Evolutionary conservation across 2,797 vertebrate genomes (phyloP).

Genomic region (Vireo griseus): DNA sequence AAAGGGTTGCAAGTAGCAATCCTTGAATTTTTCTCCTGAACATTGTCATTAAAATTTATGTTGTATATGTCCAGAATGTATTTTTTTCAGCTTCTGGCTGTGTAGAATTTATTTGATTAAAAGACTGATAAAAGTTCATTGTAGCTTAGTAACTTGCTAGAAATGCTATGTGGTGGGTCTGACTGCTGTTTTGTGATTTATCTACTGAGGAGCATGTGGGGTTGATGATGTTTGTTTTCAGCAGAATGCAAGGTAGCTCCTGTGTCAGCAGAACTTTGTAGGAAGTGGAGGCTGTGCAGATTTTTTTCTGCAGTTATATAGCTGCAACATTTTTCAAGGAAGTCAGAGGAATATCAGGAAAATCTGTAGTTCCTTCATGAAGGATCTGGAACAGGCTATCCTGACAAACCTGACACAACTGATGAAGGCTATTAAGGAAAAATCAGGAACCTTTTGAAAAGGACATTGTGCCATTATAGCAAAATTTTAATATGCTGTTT

Average conservation of each 20-base stretch:
- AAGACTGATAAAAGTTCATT: neutral
- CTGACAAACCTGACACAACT: neutral
- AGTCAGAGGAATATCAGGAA: neutral
- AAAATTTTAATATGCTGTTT: neutral
- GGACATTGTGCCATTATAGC: neutral
- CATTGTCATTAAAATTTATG: neutral
- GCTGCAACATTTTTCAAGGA: neutral
- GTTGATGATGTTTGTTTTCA: neutral
- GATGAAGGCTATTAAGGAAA: neutral
- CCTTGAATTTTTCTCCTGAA: neutral
- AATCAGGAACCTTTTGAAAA: neutral
- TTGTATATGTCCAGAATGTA: neutral
- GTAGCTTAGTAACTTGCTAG: neutral
- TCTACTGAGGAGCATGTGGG: neutral
- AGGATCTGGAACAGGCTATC: neutral
- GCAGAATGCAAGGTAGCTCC: neutral
- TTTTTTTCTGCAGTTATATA: neutral
- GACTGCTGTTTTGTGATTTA: neutral
- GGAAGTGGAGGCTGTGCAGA: neutral
- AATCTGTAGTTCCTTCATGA: neutral
- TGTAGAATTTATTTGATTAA: neutral
- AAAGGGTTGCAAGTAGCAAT: neutral
- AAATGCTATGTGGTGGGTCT: neutral
- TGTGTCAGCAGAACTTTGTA: neutral
- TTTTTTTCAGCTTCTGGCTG: neutral